Conservation (phyloP, 2,888 invertebrate genomes). For the Agrochola lota region DNA sequence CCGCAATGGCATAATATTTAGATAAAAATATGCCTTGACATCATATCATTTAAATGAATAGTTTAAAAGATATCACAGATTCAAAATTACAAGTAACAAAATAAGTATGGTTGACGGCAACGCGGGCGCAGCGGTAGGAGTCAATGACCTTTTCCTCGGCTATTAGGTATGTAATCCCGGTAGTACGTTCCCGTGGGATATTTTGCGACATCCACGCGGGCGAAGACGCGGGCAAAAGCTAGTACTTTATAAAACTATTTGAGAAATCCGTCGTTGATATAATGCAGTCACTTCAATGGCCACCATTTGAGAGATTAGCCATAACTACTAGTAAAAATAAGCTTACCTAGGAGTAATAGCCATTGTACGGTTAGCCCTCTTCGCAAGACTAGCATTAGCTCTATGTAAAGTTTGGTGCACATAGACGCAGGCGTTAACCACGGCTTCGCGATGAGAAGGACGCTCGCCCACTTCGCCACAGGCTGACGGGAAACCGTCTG, state of each 20-base stretch:
- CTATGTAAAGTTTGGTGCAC: conserved; percentile 99
- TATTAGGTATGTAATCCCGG: too few relatives aligned
- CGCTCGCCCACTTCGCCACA: conserved; percentile 94
- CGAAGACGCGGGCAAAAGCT: too few relatives aligned
- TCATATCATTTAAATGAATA: too few relatives aligned
- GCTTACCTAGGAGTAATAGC: conserved; percentile 97
- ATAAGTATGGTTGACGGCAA: too few relatives aligned
- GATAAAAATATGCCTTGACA: too few relatives aligned
- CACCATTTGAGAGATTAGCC: neutral
- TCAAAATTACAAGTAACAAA: too few relatives aligned
- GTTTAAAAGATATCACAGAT: too few relatives aligned
- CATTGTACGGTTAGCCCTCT: conserved; percentile 98
- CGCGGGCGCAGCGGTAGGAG: too few relatives aligned
- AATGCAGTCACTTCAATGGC: neutral
- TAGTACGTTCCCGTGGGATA: too few relatives aligned
- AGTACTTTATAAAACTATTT: neutral
- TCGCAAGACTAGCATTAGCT: conserved; percentile 97
- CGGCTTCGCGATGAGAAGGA: conserved; percentile 97
- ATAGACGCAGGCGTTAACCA: conserved; percentile 99
- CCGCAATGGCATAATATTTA: too few relatives aligned
- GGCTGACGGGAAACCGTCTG: conserved; percentile 97
- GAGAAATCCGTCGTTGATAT: neutral
- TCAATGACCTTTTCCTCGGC: too few relatives aligned
- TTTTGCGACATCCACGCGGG: too few relatives aligned
- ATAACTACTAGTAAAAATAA: neutral